These are phyloP conservation scores for Lemur catta DNA, from an alignment of 2,797 vertebrate species.

Conservation along the genomic window DNA sequence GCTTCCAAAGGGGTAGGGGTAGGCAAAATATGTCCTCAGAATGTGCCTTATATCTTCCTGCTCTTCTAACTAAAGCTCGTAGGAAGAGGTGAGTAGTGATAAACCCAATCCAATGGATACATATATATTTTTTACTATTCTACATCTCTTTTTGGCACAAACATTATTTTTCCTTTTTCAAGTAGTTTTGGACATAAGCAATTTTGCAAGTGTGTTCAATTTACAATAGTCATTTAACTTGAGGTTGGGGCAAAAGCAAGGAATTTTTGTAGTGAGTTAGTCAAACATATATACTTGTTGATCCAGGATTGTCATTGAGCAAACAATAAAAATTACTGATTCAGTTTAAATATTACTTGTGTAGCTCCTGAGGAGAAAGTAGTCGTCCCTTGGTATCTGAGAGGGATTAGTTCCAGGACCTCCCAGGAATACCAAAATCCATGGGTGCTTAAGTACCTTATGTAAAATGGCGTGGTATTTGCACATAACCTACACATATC, in stretches of 20 bases:
- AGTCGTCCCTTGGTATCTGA: background rate
- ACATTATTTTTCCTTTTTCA: slow-evolving; percentile 20
- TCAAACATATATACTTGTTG: background rate
- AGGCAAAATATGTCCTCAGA: background rate
- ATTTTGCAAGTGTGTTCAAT: slow-evolving; percentile 45
- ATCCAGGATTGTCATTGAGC: background rate
- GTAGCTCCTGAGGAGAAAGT: background rate
- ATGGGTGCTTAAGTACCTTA: background rate
- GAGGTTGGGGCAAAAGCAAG: slow-evolving; percentile 30
- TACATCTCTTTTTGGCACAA: background rate
- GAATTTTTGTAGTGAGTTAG: slow-evolving; percentile 12
- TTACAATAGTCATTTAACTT: slow-evolving; percentile 44
- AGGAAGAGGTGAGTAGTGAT: slow-evolving; percentile 10
- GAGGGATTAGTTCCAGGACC: background rate
- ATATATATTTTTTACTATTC: background rate
- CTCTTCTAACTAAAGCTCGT: background rate
- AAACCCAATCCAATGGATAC: background rate
- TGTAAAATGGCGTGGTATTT: background rate
- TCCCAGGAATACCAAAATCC: background rate
- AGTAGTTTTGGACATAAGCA: background rate
- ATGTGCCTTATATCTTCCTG: background rate
- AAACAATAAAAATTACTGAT: background rate
- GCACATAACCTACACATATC: background rate
- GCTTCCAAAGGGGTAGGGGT: background rate
- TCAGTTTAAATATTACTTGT: background rate